Evolutionary conservation across 2,797 vertebrate species (phyloP).

Genomic region (Mallotus villosus): DNA sequence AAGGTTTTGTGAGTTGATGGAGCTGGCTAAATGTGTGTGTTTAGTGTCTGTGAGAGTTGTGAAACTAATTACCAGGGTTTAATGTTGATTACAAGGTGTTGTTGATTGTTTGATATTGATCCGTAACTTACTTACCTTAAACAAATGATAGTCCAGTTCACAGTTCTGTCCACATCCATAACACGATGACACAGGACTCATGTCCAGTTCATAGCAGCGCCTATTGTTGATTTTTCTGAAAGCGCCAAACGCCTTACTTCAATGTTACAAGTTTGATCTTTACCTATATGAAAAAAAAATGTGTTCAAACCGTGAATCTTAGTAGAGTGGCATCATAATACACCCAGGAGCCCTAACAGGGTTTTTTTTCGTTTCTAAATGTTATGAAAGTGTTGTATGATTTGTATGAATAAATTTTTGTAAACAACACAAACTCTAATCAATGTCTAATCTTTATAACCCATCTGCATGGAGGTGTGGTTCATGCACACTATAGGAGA

Average conservation of each 20-base stretch:
- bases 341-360: conserved; percentile 88
- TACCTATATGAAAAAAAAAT: conserved; percentile 73
- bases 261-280: conserved; percentile 73
- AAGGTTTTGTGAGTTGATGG: conserved; percentile 64
- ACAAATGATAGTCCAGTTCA: conserved; percentile 49
- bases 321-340: conserved; percentile 79
- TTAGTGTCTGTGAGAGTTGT: conserved; percentile 69
- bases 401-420: conserved; percentile 99
- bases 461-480: not conserved
- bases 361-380: conserved; percentile 90
- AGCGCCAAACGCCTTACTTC: conserved; percentile 97
- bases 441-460: conserved; percentile 10
- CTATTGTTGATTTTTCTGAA: conserved; percentile 86
- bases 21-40: conserved; percentile 61
- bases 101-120: conserved; percentile 67
- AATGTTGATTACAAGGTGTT: conserved; percentile 65
- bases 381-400: conserved; percentile 97
- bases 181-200: conserved; percentile 78
- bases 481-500: not conserved
- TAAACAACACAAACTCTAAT: conserved; percentile 86
- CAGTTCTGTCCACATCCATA: conserved; percentile 56
- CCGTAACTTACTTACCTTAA: conserved; percentile 54
- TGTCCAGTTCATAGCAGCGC: conserved; percentile 73
- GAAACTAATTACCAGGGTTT: conserved; percentile 70
- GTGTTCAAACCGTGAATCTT: conserved; percentile 79